These are phyloP conservation scores for Myotis yumanensis DNA, from an alignment of 2,113 vertebrate species.

Conservation along the genomic window DNA sequence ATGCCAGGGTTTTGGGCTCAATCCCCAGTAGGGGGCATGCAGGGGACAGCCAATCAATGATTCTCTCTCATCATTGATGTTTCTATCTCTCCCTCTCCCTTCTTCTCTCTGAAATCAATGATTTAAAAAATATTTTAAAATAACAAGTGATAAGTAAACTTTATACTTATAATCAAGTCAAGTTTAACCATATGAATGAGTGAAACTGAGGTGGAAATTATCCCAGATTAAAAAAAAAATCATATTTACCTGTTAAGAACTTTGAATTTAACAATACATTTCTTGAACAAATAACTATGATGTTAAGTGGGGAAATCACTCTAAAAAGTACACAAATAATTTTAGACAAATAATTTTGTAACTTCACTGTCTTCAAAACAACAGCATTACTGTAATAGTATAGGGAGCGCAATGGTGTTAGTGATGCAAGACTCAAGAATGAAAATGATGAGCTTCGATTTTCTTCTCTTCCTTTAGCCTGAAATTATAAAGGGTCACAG, in stretches of 20 bases:
- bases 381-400: not conserved
- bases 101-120: too few relatives aligned
- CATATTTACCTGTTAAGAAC: not conserved
- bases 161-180: not conserved
- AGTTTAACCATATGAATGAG: not conserved
- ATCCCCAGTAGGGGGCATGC: too few relatives aligned
- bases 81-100: too few relatives aligned
- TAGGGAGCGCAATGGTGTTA: not conserved
- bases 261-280: not conserved
- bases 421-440: not conserved
- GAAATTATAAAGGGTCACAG: not conserved
- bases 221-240: not conserved
- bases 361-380: constrained; percentile 18
- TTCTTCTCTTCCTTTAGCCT: not conserved
- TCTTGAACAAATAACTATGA: not conserved
- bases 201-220: not conserved
- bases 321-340: not conserved
- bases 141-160: not conserved
- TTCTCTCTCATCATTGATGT: too few relatives aligned
- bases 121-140: too few relatives aligned
- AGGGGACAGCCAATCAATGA: too few relatives aligned
- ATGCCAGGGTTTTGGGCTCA: too few relatives aligned
- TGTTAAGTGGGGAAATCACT: not conserved
- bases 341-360: not conserved
- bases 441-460: constrained; percentile 21